Evolutionary conservation across 2,888 invertebrate species (phyloP).

Genomic region (Epistrophe grossulariae): DNA sequence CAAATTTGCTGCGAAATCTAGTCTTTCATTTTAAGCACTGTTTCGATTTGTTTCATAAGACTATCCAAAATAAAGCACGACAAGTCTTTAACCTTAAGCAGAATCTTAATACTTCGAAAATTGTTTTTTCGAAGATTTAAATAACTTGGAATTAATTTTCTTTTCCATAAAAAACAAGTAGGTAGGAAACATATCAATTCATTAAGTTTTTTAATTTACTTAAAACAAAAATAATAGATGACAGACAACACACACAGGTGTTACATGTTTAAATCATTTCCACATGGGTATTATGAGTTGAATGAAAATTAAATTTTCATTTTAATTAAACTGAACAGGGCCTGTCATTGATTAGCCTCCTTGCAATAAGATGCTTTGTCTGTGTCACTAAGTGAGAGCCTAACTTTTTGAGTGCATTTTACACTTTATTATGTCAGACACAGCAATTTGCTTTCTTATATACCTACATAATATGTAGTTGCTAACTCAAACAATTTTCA

Average conservation of each 20-base stretch:
- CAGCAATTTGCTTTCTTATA: conserved; percentile 17
- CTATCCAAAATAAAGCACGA: too few species aligned
- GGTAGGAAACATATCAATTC: not conserved
- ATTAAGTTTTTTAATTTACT: conserved; percentile 1
- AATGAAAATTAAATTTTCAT: conserved; percentile 16
- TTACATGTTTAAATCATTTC: not conserved
- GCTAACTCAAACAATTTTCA: conserved; percentile 16
- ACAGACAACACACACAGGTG: conserved; percentile 12
- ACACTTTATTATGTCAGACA: conserved; percentile 14
- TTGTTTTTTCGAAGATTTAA: not conserved
- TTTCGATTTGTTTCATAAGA: too few species aligned
- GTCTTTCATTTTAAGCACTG: too few species aligned
- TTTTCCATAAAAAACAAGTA: not conserved
- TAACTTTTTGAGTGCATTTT: conserved; percentile 25
- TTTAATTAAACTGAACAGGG: conserved; percentile 14
- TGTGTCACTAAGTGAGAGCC: conserved; percentile 8
- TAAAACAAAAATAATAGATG: not conserved
- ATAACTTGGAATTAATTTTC: not conserved
- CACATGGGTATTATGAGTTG: not conserved
- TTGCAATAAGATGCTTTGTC: not conserved
- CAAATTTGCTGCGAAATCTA: too few species aligned
- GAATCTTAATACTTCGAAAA: not conserved
- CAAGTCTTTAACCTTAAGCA: not conserved
- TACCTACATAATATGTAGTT: not conserved
- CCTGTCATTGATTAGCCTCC: not conserved